Evolutionary conservation across 2,797 vertebrate genomes (phyloP), one percentile per base, ranked within the genome.

Genomic region (Miichthys miiuy): DNA sequence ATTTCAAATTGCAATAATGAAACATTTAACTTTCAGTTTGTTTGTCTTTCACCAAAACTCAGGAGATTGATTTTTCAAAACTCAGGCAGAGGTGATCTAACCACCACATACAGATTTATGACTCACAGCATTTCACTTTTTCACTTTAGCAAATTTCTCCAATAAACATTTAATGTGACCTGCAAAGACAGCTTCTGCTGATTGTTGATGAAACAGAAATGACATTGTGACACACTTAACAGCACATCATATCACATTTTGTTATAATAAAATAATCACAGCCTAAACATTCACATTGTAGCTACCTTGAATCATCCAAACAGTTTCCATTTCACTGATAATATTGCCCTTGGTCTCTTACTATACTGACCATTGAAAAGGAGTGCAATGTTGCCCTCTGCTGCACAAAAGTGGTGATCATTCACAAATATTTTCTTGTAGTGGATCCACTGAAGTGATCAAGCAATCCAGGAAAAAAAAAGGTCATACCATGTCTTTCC

Each of bases 301-400:
- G 20, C 9, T 58, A 17, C 13, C 77, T 18, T 68, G 6, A 57
- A 30, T 63, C 7, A 17, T 13, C 12, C 13, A 30, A 47, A 17
- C 16, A 44, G 8, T 46, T 48, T 44, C 30, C 23, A 44, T 27
- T 13, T 73, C 4, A 65, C 12, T 61, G 10, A 21, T 9, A 11
- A 13, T 0, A 56, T 44, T n/a, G 20, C n/a, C 50, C 55, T 44
- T 47, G 10, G 47, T 48, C 7, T 65, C 34, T 34, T 30, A 3
- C 11, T 41, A 27, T 41, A 12, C 14, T 34, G 4, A 0, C 52
- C 46, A 12, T 38, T 55, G 4, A 64, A 77, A 75, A 8, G 34
- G 2, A 46, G 67, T 61, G 56, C 57, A 89, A 77, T 72, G 73
- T 57, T 81, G 87, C 85, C 82, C 75, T 84, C 90, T 89, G 72